These are phyloP conservation scores for Adelphocoris suturalis DNA, from an alignment of 2,888 invertebrate genomes.

Conservation along the genomic window DNA sequence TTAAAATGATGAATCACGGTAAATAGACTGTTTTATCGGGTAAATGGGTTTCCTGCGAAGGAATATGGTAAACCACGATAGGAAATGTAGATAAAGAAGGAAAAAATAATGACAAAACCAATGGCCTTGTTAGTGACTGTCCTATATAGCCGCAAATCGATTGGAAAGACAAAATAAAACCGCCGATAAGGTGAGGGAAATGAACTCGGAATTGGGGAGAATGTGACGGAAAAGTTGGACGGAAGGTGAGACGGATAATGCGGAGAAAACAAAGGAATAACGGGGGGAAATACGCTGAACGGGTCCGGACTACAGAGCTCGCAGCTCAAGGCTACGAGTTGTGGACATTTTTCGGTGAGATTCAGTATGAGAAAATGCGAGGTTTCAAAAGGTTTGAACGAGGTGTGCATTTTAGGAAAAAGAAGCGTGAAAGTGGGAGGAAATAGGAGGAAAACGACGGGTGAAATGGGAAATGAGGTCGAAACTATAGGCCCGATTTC, in stretches of 20 bases:
- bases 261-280: conserved; percentile 35
- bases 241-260: neutral
- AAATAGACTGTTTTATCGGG: neutral
- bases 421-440: neutral
- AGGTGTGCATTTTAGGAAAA: neutral
- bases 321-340: conserved; percentile 64
- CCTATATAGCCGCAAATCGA: conserved; percentile 62
- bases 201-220: neutral
- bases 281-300: conserved; percentile 10
- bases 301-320: neutral
- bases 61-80: neutral
- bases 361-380: neutral
- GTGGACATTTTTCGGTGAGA: conserved; percentile 47
- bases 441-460: neutral
- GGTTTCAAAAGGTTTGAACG: neutral
- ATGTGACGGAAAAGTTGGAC: neutral
- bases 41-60: neutral
- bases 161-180: conserved; percentile 4
- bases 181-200: conserved; percentile 31
- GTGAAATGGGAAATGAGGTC: conserved; percentile 19
- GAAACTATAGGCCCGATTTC: conserved; percentile 61
- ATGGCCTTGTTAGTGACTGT: conserved; percentile 63
- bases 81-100: conserved; percentile 4
- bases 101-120: conserved; percentile 35
- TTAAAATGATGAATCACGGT: neutral